Conservation (phyloP, 2,797 vertebrate species). For the Heterohyrax brucei region DNA sequence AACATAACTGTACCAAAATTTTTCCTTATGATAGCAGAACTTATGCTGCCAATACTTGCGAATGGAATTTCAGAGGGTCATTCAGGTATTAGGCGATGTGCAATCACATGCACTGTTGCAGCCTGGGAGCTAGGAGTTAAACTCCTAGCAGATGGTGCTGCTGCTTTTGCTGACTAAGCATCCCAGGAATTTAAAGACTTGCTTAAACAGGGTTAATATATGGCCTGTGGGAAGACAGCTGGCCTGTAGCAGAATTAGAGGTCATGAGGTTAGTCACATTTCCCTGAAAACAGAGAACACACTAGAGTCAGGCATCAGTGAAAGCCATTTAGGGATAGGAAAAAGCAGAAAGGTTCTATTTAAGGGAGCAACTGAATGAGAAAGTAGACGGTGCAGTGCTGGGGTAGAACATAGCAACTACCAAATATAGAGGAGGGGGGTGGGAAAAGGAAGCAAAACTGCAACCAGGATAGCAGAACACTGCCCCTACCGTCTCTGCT, state of each 20-base stretch:
- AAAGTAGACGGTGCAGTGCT: conserved; percentile 40
- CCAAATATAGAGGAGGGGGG: neutral
- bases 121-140: conserved; percentile 68
- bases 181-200: conserved; percentile 80
- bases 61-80: conserved; percentile 9
- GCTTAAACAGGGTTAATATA: conserved; percentile 79
- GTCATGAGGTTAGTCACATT: conserved; percentile 74
- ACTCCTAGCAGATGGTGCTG: conserved; percentile 69
- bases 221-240: conserved; percentile 83
- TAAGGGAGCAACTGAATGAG: conserved; percentile 63
- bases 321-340: conserved; percentile 76
- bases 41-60: conserved; percentile 33
- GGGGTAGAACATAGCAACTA: conserved; percentile 6
- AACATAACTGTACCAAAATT: neutral
- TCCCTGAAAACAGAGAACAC: conserved; percentile 71
- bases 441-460: neutral
- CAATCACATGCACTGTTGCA: neutral
- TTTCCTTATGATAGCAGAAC: conserved; percentile 39
- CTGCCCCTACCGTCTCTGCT: neutral
- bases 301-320: conserved; percentile 5
- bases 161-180: conserved; percentile 69
- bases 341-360: conserved; percentile 69
- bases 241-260: conserved; percentile 65
- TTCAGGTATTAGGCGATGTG: conserved; percentile 19
- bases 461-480: neutral